Base-by-base conservation (phyloP, 2,888 invertebrate genomes). In the Drosophila buzzatii region DNA sequence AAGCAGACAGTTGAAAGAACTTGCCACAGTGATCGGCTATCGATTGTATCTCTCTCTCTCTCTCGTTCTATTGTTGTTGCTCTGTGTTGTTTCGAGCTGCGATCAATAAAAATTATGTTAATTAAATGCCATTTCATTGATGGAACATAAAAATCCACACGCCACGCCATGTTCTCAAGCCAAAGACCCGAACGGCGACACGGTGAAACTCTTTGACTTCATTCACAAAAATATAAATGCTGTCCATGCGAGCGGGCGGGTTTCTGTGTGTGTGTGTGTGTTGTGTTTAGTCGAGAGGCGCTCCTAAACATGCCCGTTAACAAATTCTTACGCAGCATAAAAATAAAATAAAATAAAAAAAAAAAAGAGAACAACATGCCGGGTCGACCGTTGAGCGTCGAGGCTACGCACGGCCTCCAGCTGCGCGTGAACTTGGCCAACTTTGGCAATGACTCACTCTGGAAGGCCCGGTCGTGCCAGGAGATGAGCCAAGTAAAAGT, bases 81-180 rank as follows among this genome's bases (percentile, higher is more conserved):
- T 52, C 55, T 55, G 61, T 68, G 53, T 67, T 76, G 63, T 67
- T 58, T 64, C 59, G 72, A 72, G 73, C 61, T 79, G 73, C 81
- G 75, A 89, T 85, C 85, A 85, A 85, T 85, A 85, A 85, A 85
- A 85, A 85, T 85, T 85, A 85, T 85, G 85, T 83, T 85, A 85
- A 85, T 90, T 85, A 85, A 90, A 85, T 85, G 90, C 85, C 83
- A 90, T 90, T 85, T 85, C 90, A 85, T 85, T 85, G 89, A 85
- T 85, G 88, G 89, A 82, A 82, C 85, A 85, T 85, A 85, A 85
- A 85, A 87, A 73, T 89, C 84, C 84, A 89, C 84, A 89, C 82
- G 84, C 84, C 84, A 89, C 66, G 89, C 49, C 49, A 82, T 79
- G 82, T 79, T 79, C 82, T 67, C 70, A 59, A 70, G 70, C 75